Conservation (phyloP, 2,113 vertebrate species). For the Eidolon helvum region DNA sequence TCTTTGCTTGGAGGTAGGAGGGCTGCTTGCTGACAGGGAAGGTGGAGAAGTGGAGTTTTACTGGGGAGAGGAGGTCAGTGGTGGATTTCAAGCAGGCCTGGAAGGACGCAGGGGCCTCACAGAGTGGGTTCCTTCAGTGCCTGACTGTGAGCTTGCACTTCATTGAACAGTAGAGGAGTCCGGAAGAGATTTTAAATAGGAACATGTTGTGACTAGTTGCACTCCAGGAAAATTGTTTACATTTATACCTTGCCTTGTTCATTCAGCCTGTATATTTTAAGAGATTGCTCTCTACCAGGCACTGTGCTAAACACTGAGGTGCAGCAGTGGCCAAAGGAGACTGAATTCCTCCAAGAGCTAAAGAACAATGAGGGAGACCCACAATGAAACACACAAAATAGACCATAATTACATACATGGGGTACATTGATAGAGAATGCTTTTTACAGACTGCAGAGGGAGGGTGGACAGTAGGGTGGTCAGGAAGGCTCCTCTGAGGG, state of each 20-base stretch:
- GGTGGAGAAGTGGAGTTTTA: neutral
- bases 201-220: neutral
- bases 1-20: neutral
- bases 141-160: neutral
- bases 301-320: neutral
- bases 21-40: neutral
- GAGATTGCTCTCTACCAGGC: neutral
- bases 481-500: neutral
- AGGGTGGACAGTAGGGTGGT: neutral
- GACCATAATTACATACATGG: neutral
- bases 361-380: neutral
- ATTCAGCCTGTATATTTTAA: neutral
- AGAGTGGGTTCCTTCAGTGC: neutral
- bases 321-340: conserved; percentile 4
- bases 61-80: neutral
- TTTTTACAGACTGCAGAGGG: neutral
- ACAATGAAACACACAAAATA: neutral
- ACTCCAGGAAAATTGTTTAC: conserved; percentile 36
- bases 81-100: neutral
- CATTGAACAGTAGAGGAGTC: neutral
- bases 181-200: neutral
- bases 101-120: neutral
- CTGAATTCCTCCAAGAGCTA: neutral
- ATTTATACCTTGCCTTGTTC: neutral
- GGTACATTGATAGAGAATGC: neutral